Base-by-base conservation (phyloP, 2,888 invertebrate genomes). In the Eutolmus rufibarbis region DNA sequence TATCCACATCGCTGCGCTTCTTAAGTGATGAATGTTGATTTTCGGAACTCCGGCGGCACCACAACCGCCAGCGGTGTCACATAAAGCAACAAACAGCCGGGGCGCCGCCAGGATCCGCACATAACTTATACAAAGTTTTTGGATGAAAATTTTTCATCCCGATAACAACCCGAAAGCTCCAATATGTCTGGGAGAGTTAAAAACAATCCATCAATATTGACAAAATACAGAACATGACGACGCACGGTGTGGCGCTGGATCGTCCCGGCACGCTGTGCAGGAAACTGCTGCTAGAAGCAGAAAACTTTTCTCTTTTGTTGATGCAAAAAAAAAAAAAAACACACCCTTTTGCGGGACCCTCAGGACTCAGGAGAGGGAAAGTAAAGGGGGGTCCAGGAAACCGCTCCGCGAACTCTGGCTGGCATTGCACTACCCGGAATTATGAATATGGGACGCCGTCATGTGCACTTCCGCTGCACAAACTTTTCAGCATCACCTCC, bases 141-240 rank as follows among this genome's bases (percentile, higher is more conserved):
- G 14, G 51, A 37, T 14, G 78, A 16, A 12, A 79, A 79, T 79
- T 51, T 79, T 79, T 51, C 46, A 79, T 79, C 51, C 51, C 28
- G 79, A 51, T 79, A 79, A 79, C 79, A 34, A 79, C 79, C 31
- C 31, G n/a, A 31, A 51, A 79, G 51, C 79, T 79, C 79, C 79
- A 79, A 79, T 79, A 79, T 79, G 79, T 79, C 79, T 79, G 51
- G 79, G 1, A 14, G n/a, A 79, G 16, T 51, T 51, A 51, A 79
- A 79, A 79, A 79, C 79, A 79, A 79, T 79, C 79, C 51, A 79
- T 79, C 79, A 79, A 79, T 79, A 79, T 79, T 79, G 79, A 79
- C 79, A 79, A 79, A 79, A 51, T 79, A 79, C 79, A 79, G 51
- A 46, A 79, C 16, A 79, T 28, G 23, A 12, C 23, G 14, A 56